phyloP scores from a whole-genome alignment of 2,113 vertebrate genomes.

The Cacatua alba region DNA sequence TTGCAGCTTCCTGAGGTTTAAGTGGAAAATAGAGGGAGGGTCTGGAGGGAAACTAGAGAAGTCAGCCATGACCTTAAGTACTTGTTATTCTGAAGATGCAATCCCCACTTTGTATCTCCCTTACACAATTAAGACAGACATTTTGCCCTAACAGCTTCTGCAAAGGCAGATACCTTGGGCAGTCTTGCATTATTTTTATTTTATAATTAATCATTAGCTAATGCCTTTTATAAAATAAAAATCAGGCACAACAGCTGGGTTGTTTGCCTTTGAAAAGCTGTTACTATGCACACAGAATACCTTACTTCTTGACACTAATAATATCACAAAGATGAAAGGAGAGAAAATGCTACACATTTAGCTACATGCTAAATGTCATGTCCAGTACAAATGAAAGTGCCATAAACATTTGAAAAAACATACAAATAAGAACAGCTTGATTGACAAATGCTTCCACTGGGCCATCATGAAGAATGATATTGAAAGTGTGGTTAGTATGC shows the following conservation, averaged over 20 bases:
- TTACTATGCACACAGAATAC: not conserved
- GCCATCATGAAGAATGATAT: not conserved
- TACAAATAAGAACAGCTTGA: not conserved
- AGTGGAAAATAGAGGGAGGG: not conserved
- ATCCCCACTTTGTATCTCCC: not conserved
- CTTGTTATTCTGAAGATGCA: not conserved
- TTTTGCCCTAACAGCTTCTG: not conserved
- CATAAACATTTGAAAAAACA: not conserved
- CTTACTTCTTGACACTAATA: not conserved
- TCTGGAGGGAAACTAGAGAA: not conserved
- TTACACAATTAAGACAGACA: rapidly evolving
- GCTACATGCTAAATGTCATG: not conserved
- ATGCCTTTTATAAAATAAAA: conserved; percentile 23
- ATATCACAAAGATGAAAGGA: not conserved
- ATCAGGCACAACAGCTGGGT: not conserved
- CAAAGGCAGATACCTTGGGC: not conserved
- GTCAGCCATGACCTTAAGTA: not conserved
- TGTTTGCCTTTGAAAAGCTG: conserved; percentile 23
- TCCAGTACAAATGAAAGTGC: not conserved
- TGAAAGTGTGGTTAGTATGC: rapidly evolving
- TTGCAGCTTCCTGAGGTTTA: not conserved
- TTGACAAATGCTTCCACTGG: not conserved
- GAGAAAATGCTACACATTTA: not conserved
- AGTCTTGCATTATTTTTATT: not conserved
- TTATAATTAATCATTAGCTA: conserved; percentile 14